Base-by-base conservation (phyloP, 2,797 vertebrate genomes). In the Crenuchus spilurus region DNA sequence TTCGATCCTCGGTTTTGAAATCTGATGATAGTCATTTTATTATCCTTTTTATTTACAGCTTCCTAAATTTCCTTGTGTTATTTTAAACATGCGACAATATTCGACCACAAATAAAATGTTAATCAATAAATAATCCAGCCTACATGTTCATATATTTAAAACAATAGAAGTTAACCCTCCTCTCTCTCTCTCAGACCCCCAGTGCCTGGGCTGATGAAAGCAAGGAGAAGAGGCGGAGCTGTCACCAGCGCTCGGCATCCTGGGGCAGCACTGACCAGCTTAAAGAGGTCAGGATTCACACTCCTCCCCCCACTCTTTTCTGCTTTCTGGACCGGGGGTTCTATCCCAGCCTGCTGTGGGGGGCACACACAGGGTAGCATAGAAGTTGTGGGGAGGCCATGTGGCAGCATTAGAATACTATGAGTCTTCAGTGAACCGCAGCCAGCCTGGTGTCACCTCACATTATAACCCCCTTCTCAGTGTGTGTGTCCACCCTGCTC, bases 261-360 rank as follows among this genome's bases (percentile, higher is more conserved):
- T 96, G 94, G 94, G 94, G 94, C 80, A 96, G 94, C 81, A 94
- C 92, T 48, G 94, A 95, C 83, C 95, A 96, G 65, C 93, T 96
- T 63, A 96, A 96, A 82, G 95, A 96, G 95, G 95, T 96, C 83
- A 92, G 93, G 68, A 85, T 35, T 31, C 48, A 33, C 58, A 39
- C 24, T 77, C 70, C 76, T 41, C 78, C 70, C 69, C 77, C 61
- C 69, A 55, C 51, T 68, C 37, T 80, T 73, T 35, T 82, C 72
- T 76, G 72, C 60, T 74, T 60, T 67, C 67, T 65, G 70, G 68
- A 41, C 22, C 26, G 8, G 44, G 37, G 41, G 52, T 52, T 22
- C 33, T 58, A 49, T 64, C 64, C 41, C 60, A 58, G 41, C 13
- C 46, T 76, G 66, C 37, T 31, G 30, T 76, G 39, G 60, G 51